Evolutionary conservation across 2,888 invertebrate species (phyloP).

Genomic region (Polyommatus icarus): DNA sequence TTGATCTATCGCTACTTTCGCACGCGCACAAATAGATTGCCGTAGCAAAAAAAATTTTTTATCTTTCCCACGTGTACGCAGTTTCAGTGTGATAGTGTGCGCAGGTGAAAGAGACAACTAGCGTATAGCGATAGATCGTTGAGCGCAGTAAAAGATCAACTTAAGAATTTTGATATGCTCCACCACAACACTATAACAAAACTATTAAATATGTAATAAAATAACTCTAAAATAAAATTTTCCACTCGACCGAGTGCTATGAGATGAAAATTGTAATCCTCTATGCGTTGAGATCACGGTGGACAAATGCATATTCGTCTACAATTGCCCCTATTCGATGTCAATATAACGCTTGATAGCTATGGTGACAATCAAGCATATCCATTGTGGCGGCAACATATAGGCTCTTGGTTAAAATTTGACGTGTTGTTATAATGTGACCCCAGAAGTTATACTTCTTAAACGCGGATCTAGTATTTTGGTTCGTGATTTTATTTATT

Average conservation of each 20-base stretch:
- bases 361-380: no score
- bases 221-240: background rate
- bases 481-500: slow-evolving; percentile 10
- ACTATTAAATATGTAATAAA: no score
- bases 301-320: background rate
- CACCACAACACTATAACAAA: background rate
- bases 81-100: background rate
- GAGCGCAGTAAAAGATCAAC: background rate
- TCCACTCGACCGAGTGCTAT: background rate
- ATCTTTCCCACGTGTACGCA: no score
- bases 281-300: background rate
- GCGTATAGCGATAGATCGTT: background rate
- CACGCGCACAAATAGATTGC: no score
- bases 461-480: background rate
- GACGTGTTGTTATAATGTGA: background rate
- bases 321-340: background rate
- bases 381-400: no score
- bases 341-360: no score
- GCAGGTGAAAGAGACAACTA: background rate
- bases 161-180: background rate
- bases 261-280: background rate
- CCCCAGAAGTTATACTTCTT: background rate
- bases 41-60: no score
- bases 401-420: background rate
- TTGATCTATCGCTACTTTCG: no score